These are phyloP conservation scores for Pontoporia blainvillei DNA, from an alignment of 2,113 vertebrate genomes.

Conservation along the genomic window DNA sequence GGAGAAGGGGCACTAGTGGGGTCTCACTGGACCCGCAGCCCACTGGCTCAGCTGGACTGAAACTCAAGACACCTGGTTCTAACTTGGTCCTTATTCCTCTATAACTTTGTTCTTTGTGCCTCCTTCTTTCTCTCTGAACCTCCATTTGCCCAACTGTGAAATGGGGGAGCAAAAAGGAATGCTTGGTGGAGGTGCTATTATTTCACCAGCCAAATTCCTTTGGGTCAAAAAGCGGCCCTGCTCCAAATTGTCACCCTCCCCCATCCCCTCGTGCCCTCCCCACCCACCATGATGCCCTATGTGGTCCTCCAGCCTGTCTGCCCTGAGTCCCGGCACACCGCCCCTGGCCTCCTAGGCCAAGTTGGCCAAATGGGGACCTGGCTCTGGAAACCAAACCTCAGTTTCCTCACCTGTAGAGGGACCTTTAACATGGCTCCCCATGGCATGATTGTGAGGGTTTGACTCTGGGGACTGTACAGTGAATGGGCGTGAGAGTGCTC, in stretches of 20 bases:
- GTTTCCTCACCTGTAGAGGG: not conserved
- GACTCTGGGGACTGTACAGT: accelerated
- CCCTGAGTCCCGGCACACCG: not conserved
- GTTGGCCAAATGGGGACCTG: not conserved
- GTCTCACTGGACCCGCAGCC: no score
- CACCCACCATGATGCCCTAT: accelerated
- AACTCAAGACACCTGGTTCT: not conserved
- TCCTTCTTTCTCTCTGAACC: not conserved
- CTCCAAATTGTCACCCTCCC: not conserved
- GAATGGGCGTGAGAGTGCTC: accelerated
- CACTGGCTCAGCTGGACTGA: not conserved
- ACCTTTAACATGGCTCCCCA: no score
- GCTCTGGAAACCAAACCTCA: not conserved
- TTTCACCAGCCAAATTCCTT: not conserved
- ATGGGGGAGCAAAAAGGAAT: not conserved
- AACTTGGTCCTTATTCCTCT: not conserved
- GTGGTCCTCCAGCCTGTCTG: not conserved
- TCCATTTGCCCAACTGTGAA: not conserved
- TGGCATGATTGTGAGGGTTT: not conserved
- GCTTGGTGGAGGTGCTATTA: not conserved
- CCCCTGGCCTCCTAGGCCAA: not conserved
- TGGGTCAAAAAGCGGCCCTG: not conserved
- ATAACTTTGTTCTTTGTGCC: not conserved
- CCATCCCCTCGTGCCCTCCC: not conserved
- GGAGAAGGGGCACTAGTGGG: accelerated